phyloP scores from a whole-genome alignment of 2,797 vertebrate species.

The Micromesistius poutassou region DNA sequence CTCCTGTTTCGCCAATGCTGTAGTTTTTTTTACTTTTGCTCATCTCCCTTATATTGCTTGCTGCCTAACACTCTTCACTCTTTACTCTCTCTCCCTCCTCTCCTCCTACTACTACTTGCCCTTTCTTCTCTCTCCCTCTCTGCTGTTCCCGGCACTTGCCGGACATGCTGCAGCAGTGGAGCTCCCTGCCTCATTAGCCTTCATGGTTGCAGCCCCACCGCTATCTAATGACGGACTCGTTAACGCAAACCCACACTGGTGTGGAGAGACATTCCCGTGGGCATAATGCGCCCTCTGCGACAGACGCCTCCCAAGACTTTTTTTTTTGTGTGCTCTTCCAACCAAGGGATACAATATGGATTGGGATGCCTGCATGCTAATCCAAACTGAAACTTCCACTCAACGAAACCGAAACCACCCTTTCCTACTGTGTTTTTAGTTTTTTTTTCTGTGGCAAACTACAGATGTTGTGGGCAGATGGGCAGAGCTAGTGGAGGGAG shows the following conservation, averaged over 20 bases:
- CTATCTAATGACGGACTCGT: slow-evolving; percentile 69
- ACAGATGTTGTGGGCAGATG: slow-evolving; percentile 15
- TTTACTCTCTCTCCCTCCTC: slow-evolving; percentile 43
- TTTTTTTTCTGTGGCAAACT: slow-evolving; percentile 36
- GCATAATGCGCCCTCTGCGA: slow-evolving; percentile 50
- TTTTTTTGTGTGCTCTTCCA: slow-evolving; percentile 28
- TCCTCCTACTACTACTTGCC: slow-evolving; percentile 34
- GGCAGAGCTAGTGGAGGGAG: slow-evolving; percentile 7
- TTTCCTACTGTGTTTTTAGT: slow-evolving; percentile 19
- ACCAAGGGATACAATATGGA: slow-evolving; percentile 64
- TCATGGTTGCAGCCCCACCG: slow-evolving; percentile 69
- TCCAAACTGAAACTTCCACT: not conserved
- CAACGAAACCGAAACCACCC: slow-evolving; percentile 17
- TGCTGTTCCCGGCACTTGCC: slow-evolving; percentile 67
- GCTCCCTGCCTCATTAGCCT: slow-evolving; percentile 75
- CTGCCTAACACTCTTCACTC: slow-evolving; percentile 19
- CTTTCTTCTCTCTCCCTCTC: slow-evolving; percentile 40
- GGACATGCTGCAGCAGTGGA: slow-evolving; percentile 74
- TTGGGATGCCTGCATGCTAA: slow-evolving; percentile 53
- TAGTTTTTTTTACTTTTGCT: slow-evolving; percentile 32
- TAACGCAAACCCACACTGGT: slow-evolving; percentile 63
- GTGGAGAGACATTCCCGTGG: slow-evolving; percentile 50
- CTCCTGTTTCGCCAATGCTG: slow-evolving; percentile 47
- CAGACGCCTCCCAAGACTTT: slow-evolving; percentile 30
- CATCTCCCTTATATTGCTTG: slow-evolving; percentile 27